Base-by-base conservation (phyloP, 1,140 invertebrate species). In the Leptinotarsa defecta region DNA sequence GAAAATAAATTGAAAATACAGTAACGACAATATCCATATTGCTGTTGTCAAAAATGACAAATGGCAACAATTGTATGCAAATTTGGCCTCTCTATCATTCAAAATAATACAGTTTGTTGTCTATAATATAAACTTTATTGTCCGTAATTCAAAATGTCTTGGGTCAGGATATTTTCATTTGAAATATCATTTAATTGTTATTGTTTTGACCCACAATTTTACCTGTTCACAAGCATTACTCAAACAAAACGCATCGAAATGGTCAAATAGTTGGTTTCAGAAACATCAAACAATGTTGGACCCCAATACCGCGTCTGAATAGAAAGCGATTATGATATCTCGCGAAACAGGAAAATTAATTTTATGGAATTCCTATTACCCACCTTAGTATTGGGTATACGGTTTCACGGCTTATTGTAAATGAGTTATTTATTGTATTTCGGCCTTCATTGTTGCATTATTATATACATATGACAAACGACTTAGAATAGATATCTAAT, bases 331-430 rank as follows among this genome's bases (percentile, higher is more conserved):
- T 68, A 68, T 48, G 43, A 34, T 68, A 43, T 68, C 67, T 57
- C 3, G 19, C 24, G 43, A 68, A 68, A 68, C 67, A 34, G 24
- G 17, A 48, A 68, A 68, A 68, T 68, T 68, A 68, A 68, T 68
- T 68, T 68, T 49, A 43, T 8, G 67, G 43, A 68, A 68, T 68
- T 68, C 43, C 15, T 68, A 68, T 68, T 68, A 68, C 11, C 43
- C 43, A 68, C 67, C 67, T 68, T 19, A 68, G 34, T 19, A 34
- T 68, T 68, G 67, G 67, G 67, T 43, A 43, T 68, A 43, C 34
- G 67, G 67, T 48, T 68, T 43, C 17, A 19, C 13, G 19, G 67
- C 67, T 68, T 68, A 34, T 48, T 43, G 67, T 19, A 19, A 43
- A 43, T 13, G 34, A 48, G 19, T 48, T 49, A 68, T 68, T 68